Conservation (phyloP, 2,113 vertebrate genomes). For the Ardeotis arabs region DNA sequence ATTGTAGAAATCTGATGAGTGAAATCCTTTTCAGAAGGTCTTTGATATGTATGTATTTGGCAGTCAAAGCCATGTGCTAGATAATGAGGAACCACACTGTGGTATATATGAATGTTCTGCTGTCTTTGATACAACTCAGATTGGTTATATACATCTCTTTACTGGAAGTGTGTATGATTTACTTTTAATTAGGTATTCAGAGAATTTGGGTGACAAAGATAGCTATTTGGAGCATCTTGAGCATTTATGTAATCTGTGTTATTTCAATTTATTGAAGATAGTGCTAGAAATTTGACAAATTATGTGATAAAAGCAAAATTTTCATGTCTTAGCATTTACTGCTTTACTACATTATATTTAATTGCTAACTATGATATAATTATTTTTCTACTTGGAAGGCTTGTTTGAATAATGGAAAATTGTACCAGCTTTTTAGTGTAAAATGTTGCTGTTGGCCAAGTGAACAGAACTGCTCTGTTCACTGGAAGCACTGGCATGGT, state of each 20-base stretch:
- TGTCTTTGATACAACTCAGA: not conserved
- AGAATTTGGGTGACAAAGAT: not conserved
- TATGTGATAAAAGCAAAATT: not conserved
- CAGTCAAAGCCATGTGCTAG: not conserved
- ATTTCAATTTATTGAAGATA: constrained; percentile 17
- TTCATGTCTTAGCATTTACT: not conserved
- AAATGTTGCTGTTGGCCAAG: not conserved
- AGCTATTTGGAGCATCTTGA: not conserved
- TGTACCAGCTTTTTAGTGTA: not conserved
- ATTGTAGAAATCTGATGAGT: not conserved
- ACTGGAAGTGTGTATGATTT: not conserved
- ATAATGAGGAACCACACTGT: not conserved
- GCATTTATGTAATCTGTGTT: not conserved
- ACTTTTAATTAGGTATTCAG: not conserved
- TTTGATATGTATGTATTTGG: not conserved
- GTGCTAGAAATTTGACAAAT: not conserved
- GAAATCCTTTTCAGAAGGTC: not conserved
- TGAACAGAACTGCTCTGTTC: not conserved
- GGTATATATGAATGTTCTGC: not conserved
- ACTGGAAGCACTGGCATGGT: not conserved
- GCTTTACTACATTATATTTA: not conserved
- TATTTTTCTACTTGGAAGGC: constrained; percentile 10
- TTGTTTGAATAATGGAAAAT: constrained; percentile 33
- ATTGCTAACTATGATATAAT: not conserved
- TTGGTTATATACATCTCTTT: not conserved